Evolutionary conservation across 2,113 vertebrate genomes (phyloP), one percentile per base, ranked within the genome.

Genomic region (Channa maculata): DNA sequence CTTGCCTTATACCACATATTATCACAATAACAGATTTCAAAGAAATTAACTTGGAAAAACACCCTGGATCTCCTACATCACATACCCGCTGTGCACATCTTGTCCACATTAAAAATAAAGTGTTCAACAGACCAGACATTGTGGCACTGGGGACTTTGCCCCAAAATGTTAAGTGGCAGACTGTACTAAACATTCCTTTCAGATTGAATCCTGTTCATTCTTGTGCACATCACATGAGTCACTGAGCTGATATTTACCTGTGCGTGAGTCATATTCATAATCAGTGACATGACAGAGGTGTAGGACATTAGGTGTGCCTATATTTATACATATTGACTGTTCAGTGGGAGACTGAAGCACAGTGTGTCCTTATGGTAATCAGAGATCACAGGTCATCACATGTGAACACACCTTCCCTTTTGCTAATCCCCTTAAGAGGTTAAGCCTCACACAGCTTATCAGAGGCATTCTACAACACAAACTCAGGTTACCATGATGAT

Each of bases 351-450:
- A 24, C 24, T 37, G 34, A 59, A 12, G 39, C 49, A 59, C 10
- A 38, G 5, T 4, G 9, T 43, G 52, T 44, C 46, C 49, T 34
- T 14, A 2, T n/a, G 13, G 54, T 5, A 54, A 65, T 77, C 77
- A 80, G 38, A 85, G 75, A 34, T 78, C 78, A 71, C 49, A 67
- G 63, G 69, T 58, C 9, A n/a, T 43, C 45, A 57, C 48, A 54
- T 13, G 54, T 75, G 74, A 68, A 34, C 63, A 61, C 67, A 79
- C 55, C 59, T 65, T 61, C 34, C 5, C 38, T 44, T 46, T 14
- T 61, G 15, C 9, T 79, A 76, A 84, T 70, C 79, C 64, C 45
- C 59, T 10, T 50, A 71, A 71, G 69, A 52, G 52, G 37, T 68
- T 82, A 77, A 85, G 50, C 71, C 37, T 57, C 51, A 62, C 52